These are phyloP conservation scores for Triplophysa bombifrons DNA, from an alignment of 2,797 vertebrate species.

Conservation along the genomic window DNA sequence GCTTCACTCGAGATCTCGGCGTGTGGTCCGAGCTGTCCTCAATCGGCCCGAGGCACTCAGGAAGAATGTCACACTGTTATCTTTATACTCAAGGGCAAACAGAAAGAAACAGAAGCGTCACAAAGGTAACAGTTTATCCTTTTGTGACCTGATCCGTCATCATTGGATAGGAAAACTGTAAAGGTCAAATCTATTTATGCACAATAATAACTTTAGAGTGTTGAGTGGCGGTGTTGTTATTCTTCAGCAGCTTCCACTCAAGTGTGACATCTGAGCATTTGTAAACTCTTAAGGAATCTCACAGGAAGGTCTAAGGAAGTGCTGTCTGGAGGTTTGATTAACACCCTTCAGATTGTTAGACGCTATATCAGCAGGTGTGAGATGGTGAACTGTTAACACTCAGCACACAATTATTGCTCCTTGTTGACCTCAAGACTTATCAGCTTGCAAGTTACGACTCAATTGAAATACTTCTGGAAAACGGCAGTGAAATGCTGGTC, in stretches of 20 bases:
- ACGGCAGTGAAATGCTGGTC: background rate
- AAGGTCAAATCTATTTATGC: background rate
- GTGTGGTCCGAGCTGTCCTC: constrained; percentile 36
- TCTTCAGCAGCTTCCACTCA: background rate
- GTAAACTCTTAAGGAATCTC: constrained; percentile 16
- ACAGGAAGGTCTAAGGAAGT: background rate
- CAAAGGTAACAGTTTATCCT: constrained; percentile 4
- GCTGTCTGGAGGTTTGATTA: background rate
- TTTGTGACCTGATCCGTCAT: constrained; percentile 5
- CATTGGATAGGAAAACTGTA: background rate
- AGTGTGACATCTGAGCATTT: background rate
- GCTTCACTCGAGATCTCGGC: constrained; percentile 46
- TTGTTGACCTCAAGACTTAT: constrained; percentile 3
- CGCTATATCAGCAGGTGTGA: constrained; percentile 2
- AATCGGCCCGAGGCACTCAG: constrained; percentile 24
- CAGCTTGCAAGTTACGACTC: background rate
- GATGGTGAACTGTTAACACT: constrained; percentile 10
- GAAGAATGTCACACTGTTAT: constrained; percentile 58
- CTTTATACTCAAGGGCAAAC: constrained; percentile 56
- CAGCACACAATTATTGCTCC: constrained; percentile 11
- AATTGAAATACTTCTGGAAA: background rate
- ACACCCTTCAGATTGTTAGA: constrained; percentile 8
- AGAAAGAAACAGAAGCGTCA: constrained; percentile 41
- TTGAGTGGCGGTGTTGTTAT: background rate
- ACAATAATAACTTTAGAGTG: background rate